Conservation (phyloP, 2,113 vertebrate genomes). For the Phylloscopus whistleri region DNA sequence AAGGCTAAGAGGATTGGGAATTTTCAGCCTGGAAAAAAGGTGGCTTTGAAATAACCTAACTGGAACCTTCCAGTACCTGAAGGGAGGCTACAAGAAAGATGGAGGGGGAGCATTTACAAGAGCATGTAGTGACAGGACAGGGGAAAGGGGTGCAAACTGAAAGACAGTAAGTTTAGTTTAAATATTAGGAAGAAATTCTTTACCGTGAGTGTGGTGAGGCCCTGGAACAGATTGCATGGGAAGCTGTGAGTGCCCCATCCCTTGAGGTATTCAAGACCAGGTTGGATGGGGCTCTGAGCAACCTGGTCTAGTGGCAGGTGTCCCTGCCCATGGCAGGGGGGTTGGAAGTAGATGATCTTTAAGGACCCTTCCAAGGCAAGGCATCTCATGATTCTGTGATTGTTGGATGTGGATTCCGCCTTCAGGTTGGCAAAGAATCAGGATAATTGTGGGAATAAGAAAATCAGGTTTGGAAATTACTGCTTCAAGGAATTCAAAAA, state of each 20-base stretch:
- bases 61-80: neutral
- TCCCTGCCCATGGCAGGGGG: neutral
- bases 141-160: neutral
- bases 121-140: neutral
- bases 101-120: neutral
- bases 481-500: neutral
- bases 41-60: neutral
- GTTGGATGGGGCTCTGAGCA: neutral
- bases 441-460: neutral
- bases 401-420: neutral
- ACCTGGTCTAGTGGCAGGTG: neutral
- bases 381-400: neutral
- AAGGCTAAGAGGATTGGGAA: neutral
- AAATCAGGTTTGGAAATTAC: neutral
- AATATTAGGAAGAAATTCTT: neutral
- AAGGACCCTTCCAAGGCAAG: neutral
- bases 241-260: neutral
- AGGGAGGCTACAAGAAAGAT: neutral
- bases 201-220: fast-evolving
- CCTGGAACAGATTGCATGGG: neutral
- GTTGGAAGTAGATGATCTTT: neutral
- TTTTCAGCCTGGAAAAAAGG: neutral
- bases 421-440: neutral
- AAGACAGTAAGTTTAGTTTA: neutral
- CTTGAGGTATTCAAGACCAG: neutral